Base-by-base conservation (phyloP, 2,888 invertebrate species). In the Sesia apiformis region DNA sequence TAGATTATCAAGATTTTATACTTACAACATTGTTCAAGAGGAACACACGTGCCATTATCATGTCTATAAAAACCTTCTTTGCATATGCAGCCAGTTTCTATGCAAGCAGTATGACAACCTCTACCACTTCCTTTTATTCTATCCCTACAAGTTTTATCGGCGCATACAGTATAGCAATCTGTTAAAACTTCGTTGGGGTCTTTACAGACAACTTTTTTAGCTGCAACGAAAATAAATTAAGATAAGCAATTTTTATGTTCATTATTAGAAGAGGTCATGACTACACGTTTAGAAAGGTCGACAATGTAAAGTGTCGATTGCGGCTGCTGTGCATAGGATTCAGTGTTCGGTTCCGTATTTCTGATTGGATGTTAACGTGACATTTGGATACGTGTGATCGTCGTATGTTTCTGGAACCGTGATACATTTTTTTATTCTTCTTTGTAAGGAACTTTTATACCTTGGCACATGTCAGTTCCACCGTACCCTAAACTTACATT, bases 81-180 rank as follows among this genome's bases (percentile, higher is more conserved):
- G 4, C 52, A 52, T 3, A 40, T 40, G n/a, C 52, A 52, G 4
- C 55, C 57, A 4, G 57, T 53, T 4, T 55, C 55, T 40, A 53
- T 46, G 38, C 58, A 58, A 38, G 50, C 56, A 6, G 41, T 3
- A 2, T 53, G 49, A 38, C 58, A 58, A 39, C 40, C 51, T 8
- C 39, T 55, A 6, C 53, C 52, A 38, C 55, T 53, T n/a, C 53
- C 38, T 38, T 49, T 49, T 6, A 57, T 6, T n/a, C 58, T 57
- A 6, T 54, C 55, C 39, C 51, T 57, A 42, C 58, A 58, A 8
- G 55, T 57, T n/a, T n/a, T 8, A 8, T 41, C 49, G 39, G 41
- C 50, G 49, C 57, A 58, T 7, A 46, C 4, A 39, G 52, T 58
- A 51, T 54, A 54, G 8, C 58, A 58, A 43, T 54, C 54, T 4